phyloP scores from a whole-genome alignment of 1,140 invertebrate genomes.

The Zaprionus kolodkinae region DNA sequence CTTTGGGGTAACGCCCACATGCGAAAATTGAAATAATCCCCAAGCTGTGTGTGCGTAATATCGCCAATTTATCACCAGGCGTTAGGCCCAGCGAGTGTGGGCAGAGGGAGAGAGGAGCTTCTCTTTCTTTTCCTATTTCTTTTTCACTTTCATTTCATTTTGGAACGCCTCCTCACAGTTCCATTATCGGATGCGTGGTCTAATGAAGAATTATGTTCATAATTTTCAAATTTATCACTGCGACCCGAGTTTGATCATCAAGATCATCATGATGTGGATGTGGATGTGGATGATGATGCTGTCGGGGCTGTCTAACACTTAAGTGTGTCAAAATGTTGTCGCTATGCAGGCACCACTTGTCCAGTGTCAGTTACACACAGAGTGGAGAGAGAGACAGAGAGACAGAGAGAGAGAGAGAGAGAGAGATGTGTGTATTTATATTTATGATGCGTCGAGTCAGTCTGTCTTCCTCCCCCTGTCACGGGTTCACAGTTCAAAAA shows the following conservation, averaged over 20 bases:
- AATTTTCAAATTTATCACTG: conserved; percentile 77
- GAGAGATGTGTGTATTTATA: conserved; percentile 48
- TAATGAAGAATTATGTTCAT: conserved; percentile 83
- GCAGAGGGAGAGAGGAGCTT: conserved; percentile 28
- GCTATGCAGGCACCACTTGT: conserved; percentile 49
- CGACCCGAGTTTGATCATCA: conserved; percentile 46
- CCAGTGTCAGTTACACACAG: conserved; percentile 65
- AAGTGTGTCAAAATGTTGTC: conserved; percentile 80
- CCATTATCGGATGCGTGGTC: conserved; percentile 69
- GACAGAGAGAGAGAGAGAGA: neutral
- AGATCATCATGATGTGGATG: conserved; percentile 45
- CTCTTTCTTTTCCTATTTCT: neutral
- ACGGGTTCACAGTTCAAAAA: conserved; percentile 77
- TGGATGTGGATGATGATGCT: conserved; percentile 40
- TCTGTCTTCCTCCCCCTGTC: conserved; percentile 14
- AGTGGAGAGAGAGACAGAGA: neutral
- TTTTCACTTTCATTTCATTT: conserved; percentile 43
- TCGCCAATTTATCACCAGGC: conserved; percentile 76
- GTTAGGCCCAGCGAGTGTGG: conserved; percentile 36
- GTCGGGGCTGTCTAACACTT: conserved; percentile 60
- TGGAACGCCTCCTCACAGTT: conserved; percentile 55
- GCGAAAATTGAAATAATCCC: conserved; percentile 73
- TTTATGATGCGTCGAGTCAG: conserved; percentile 67
- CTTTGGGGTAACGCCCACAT: conserved; percentile 64
- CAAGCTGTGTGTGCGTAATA: conserved; percentile 60